Base-by-base conservation (phyloP, 2,888 invertebrate genomes). In the Phortica magna region DNA sequence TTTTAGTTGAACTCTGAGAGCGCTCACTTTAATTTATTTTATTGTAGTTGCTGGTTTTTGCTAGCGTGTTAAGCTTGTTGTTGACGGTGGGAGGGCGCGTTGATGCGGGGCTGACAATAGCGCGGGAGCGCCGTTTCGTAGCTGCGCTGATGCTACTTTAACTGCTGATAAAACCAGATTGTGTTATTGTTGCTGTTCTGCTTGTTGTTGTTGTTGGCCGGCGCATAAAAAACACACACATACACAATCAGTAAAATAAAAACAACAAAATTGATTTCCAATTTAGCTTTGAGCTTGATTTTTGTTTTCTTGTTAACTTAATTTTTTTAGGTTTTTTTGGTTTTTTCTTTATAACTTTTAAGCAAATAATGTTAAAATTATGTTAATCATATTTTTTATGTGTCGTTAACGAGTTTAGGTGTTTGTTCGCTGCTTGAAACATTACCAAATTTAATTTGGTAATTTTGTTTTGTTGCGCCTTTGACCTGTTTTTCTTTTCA, bases 151-250 rank as follows among this genome's bases (percentile, higher is more conserved):
- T 73, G 71, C 78, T 78, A 81, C 75, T 70, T 65, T 41, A 74
- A 70, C 75, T 80, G 82, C 82, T 87, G 81, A 87, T 85, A 85
- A 85, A 85, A 85, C 85, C 85, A 88, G 85, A 88, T 85, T 85
- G 87, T 82, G 79, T 84, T 86, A 64, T 76, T 73, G 48, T 65
- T 74, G 53, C 59, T 74, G 41, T 31, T 75, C 61, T 39, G 19
- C 74, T n/a, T n/a, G 74, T 73, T 64, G 64, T 39, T 64, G 64
- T 64, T 39, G 64, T 14, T 39, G 39, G 31, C 39, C 48, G 48
- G 48, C 48, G 7, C 48, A 48, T 48, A 48, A 48, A 6, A 48
- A 48, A 2, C 9, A 12, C 9, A 48, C 48, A 48, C 9, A 48
- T 14, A 48, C 48, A 14, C 9, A 48, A 48, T 48, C 9, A 48